Percentiles rank a stretch among this genome's conserved stretches.
Evolutionary conservation across 1,140 invertebrate genomes (phyloP).

Genomic region (Heliconius hewitsoni): DNA sequence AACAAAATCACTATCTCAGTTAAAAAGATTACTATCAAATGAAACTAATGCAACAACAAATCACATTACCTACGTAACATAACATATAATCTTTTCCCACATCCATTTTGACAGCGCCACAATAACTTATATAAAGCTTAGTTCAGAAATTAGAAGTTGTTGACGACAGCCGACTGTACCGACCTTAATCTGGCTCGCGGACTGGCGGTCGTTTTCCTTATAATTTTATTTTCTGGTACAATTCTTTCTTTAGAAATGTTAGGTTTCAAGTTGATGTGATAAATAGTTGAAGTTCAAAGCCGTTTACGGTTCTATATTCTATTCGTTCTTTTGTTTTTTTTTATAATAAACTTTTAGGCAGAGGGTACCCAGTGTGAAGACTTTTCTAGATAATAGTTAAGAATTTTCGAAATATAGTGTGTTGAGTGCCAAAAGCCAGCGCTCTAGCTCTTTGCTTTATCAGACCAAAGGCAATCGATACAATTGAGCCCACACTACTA

Average conservation of each 20-base stretch:
- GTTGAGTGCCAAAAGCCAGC: too few species aligned
- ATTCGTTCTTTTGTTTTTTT: too few species aligned
- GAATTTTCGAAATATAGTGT: too few species aligned
- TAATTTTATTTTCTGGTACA: slow-evolving; percentile 24
- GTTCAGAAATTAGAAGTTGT: slow-evolving; percentile 43
- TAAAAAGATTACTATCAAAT: not conserved
- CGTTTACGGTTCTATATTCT: not conserved
- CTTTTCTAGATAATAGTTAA: too few species aligned
- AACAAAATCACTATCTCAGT: too few species aligned
- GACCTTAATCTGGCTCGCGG: slow-evolving; percentile 40
- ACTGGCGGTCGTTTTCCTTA: slow-evolving; percentile 3
- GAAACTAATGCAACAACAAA: slow-evolving; percentile 18
- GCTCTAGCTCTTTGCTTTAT: too few species aligned
- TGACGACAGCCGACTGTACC: slow-evolving; percentile 28
- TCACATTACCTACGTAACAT: slow-evolving; percentile 17
- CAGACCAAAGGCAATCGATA: too few species aligned
- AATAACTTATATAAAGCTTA: slow-evolving; percentile 40
- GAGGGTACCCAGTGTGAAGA: too few species aligned
- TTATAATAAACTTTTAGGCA: too few species aligned
- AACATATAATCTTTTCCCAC: slow-evolving; percentile 31
- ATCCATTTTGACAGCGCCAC: slow-evolving; percentile 31
- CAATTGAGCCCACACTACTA: not conserved
- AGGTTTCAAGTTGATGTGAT: not conserved
- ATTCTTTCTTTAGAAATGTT: not conserved
- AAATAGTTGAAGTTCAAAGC: not conserved